Evolutionary conservation across 1,140 invertebrate genomes (phyloP).

Genomic region (Bombus waltoni): DNA sequence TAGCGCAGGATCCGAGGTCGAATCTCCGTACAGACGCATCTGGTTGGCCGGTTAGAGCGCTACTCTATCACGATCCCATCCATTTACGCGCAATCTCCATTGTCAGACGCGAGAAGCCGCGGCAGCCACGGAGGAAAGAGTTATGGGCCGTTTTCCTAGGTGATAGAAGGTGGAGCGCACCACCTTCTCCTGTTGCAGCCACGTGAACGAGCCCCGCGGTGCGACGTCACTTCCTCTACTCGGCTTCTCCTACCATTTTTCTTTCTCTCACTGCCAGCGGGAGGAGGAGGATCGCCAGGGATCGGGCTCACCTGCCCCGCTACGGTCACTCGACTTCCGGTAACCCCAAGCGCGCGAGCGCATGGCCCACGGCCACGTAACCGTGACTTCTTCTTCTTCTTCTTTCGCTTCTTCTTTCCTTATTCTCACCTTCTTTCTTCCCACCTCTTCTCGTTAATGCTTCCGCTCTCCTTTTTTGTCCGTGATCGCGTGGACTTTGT

Average conservation of each 20-base stretch:
- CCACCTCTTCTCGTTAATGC: slow-evolving; percentile 60
- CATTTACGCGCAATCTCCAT: slow-evolving; percentile 35
- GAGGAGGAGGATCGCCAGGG: slow-evolving; percentile 11
- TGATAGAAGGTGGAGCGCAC: slow-evolving; percentile 53
- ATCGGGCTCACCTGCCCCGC: slow-evolving; percentile 66
- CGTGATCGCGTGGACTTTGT: not conserved
- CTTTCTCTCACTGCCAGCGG: not conserved
- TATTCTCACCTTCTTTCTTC: slow-evolving; percentile 43
- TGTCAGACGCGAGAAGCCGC: slow-evolving; percentile 22
- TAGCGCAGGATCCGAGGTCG: no score
- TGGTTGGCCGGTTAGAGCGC: not conserved
- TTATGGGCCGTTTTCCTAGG: slow-evolving; percentile 52
- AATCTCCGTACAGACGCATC: not conserved
- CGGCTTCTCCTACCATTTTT: slow-evolving; percentile 17
- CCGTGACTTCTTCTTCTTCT: slow-evolving; percentile 66
- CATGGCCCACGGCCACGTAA: slow-evolving; percentile 68
- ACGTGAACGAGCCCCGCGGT: slow-evolving; percentile 40
- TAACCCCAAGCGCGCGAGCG: slow-evolving; percentile 64
- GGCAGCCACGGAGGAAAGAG: slow-evolving; percentile 31
- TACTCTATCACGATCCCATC: slow-evolving; percentile 28
- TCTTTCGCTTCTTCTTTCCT: slow-evolving; percentile 60
- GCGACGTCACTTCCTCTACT: slow-evolving; percentile 53
- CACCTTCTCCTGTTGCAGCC: slow-evolving; percentile 33
- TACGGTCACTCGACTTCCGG: slow-evolving; percentile 77
- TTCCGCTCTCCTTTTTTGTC: slow-evolving; percentile 66